phyloP scores from a whole-genome alignment of 2,797 vertebrate genomes.

The Labeo calbasu region DNA sequence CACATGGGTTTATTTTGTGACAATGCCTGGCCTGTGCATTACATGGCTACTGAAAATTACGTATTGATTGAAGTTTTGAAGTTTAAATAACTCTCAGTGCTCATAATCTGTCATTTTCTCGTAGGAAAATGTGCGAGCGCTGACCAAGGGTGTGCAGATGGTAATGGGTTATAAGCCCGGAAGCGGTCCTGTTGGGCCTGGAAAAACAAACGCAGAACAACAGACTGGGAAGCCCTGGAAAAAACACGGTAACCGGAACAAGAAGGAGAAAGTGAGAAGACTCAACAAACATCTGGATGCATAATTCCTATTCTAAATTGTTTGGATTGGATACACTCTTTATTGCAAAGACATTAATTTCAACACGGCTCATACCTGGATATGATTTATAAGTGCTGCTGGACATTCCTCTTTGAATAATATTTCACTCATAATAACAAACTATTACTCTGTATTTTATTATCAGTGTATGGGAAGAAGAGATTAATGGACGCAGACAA shows the following conservation, averaged over 20 bases:
- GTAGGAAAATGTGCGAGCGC: slow-evolving; percentile 90
- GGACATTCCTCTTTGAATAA: slow-evolving; percentile 18
- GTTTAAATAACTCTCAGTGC: not conserved
- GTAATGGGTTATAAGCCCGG: slow-evolving; percentile 89
- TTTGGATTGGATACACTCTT: not conserved
- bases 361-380: not conserved
- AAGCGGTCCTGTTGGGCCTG: slow-evolving; percentile 68
- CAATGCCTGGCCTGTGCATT: not conserved
- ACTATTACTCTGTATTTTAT: slow-evolving; percentile 2
- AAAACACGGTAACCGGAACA: slow-evolving; percentile 94
- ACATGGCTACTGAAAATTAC: not conserved
- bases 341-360: slow-evolving; percentile 4
- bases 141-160: slow-evolving; percentile 88
- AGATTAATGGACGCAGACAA: not conserved
- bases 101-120: not conserved
- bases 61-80: not conserved
- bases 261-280: slow-evolving; percentile 93
- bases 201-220: slow-evolving; percentile 58
- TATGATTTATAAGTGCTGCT: not conserved
- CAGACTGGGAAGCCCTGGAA: slow-evolving; percentile 91
- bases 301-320: slow-evolving; percentile 65
- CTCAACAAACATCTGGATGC: slow-evolving; percentile 92
- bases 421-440: not conserved
- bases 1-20: not conserved
- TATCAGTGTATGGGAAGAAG: not conserved